Evolutionary conservation across 1,140 invertebrate genomes (phyloP), one percentile per base, ranked within the genome.

Genomic region (Eumeta japonica): DNA sequence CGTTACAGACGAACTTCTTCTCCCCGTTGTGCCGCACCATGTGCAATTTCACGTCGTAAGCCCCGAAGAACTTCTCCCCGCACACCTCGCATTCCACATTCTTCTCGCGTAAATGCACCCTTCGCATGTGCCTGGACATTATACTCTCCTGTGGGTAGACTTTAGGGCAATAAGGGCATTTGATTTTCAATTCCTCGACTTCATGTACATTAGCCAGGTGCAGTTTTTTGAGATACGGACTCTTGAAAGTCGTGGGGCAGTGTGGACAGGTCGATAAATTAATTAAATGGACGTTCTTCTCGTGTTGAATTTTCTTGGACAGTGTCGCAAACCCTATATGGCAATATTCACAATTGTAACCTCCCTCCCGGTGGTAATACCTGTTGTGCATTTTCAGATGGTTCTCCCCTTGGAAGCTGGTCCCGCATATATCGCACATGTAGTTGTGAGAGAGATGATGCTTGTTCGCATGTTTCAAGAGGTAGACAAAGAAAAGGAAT

Each of bases 1-100:
- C 62, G 3, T 67, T 54, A 46, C 81, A 83, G 0, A 77, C 58
- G 42, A 80, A 82, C 4, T 80, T 80, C 16, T 79, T 75, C 43
- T 83, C 83, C 0, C 83, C 83, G n/a, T 83, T 84, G 44, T 87
- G 83, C 16, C 80, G 83, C 24, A 83, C 56, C 76, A 89, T 87
- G 59, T 74, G 67, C 2, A 85, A 73, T 48, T 86, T 87, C 1
- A 87, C 70, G 45, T 86, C 84, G 30, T 83, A 83, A 1, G 78
- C 76, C 28, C 86, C 85, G 41, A 83, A 83, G 59, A 88, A 88
- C 16, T 82, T 78, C 47, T 86, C 86, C 3, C 68, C 75, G 37
- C 76, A 79, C 3, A 68, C 51, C 13, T 66, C 62, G 35, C 76
- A 79, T 28, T 73, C 60, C 1, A 74, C 64, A 16, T 74, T 70